A percentile compares a stretch with the other conserved stretches of the same genome.
Conservation (phyloP, 2,888 invertebrate species). For the Thecophora atra region DNA sequence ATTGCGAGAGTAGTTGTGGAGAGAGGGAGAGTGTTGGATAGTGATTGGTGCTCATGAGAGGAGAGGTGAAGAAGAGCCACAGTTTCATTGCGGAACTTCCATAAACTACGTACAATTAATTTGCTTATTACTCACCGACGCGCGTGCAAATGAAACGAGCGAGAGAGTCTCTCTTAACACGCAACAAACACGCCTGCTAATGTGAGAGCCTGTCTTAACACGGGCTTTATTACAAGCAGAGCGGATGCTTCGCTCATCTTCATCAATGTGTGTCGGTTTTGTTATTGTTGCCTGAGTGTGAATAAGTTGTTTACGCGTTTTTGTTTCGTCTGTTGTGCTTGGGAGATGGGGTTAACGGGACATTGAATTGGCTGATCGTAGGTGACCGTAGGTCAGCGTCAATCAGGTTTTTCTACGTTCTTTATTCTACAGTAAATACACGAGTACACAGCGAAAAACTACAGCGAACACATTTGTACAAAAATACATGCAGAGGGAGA, state of each 20-base stretch:
- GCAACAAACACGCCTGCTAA: not conserved
- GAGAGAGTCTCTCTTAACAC: too few species aligned
- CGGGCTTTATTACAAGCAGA: not conserved
- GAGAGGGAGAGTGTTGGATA: conserved; percentile 5
- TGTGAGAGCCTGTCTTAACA: not conserved
- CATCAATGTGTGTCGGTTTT: not conserved
- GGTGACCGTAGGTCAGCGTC: not conserved
- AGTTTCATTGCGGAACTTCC: not conserved
- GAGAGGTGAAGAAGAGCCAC: not conserved
- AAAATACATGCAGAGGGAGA: not conserved
- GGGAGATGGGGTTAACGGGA: not conserved
- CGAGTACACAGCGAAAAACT: conserved; percentile 16
- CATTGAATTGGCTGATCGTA: not conserved
- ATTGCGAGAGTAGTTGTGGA: not conserved
- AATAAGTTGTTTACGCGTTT: too few species aligned
- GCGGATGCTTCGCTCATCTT: conserved; percentile 4
- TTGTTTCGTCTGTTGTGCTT: not conserved
- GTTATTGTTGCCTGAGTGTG: not conserved
- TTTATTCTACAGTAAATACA: conserved; percentile 15
- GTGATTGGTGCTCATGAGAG: conserved; percentile 5
- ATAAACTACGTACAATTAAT: conserved; percentile 2
- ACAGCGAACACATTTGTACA: not conserved
- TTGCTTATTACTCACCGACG: too few species aligned
- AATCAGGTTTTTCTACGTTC: not conserved
- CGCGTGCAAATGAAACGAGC: too few species aligned